These are phyloP conservation scores for Basileuterus tristriatus DNA, from an alignment of 2,797 vertebrate species.

Conservation along the genomic window DNA sequence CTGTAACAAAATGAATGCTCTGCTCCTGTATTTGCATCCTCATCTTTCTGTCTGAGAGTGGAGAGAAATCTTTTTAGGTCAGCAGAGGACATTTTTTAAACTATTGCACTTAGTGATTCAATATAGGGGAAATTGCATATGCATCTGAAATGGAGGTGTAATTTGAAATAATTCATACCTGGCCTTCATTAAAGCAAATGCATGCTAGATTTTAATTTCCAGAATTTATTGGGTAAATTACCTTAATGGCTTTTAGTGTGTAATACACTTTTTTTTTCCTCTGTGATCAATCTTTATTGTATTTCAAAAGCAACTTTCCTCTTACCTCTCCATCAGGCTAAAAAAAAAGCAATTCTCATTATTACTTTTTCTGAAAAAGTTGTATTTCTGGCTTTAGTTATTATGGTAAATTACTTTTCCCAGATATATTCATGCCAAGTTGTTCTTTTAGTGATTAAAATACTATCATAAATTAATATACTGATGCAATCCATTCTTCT, in stretches of 20 bases:
- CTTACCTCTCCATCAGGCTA: conserved; percentile 8
- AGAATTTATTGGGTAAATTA: conserved; percentile 55
- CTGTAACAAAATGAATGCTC: background rate
- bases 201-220: conserved; percentile 32
- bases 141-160: background rate
- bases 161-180: conserved; percentile 36
- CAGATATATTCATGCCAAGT: background rate
- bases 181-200: conserved; percentile 25
- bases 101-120: background rate
- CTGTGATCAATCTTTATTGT: conserved; percentile 40
- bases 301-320: conserved; percentile 47
- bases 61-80: background rate
- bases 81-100: background rate
- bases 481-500: background rate
- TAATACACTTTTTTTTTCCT: conserved; percentile 32
- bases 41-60: background rate
- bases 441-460: conserved; percentile 6
- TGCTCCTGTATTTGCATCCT: background rate
- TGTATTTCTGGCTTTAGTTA: conserved; percentile 43
- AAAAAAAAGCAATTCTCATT: conserved; percentile 44
- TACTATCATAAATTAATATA: conserved; percentile 22
- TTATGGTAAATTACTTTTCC: conserved; percentile 1
- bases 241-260: conserved; percentile 35
- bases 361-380: conserved; percentile 29
- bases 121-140: background rate